Base-by-base conservation (phyloP, 2,888 invertebrate genomes). In the Limnephilus lunatus region DNA sequence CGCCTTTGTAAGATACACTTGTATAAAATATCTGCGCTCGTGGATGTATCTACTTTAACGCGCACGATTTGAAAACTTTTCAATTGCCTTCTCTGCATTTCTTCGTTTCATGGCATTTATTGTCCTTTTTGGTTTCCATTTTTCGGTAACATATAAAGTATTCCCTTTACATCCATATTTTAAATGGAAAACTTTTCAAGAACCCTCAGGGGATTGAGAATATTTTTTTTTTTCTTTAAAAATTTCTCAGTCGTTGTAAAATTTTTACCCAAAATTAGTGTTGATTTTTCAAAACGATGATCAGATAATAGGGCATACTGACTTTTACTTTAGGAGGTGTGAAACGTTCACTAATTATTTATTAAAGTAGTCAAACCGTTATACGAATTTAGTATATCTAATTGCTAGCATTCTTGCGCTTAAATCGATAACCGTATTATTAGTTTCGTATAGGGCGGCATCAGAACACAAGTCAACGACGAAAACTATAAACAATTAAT, bases 31-130 rank as follows among this genome's bases (percentile, higher is more conserved):
- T 32, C 14, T 83, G 82, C 5, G 31, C 32, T 19, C 19, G 15
- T 83, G 30, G 5, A 31, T 31, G 82, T 31, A 83, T 83, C 32
- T 83, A 25, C 82, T 83, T 32, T 32, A 35, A 3, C 32, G 14
- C 32, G 82, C 82, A 83, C 32, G 82, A 82, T 32, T 83, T 83
- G 82, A 83, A 83, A 68, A 68, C 68, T 68, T 68, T 68, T 68
- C 68, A 68, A 68, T 68, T 68, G 68, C 68, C 68, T 68, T 68
- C 68, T 68, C 25, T 68, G n/a, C 25, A 68, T 68, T 68, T 68
- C 68, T 68, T 25, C 68, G 7, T n/a, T 68, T 68, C 68, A 25
- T 68, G 68, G 68, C 68, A 25, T 68, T 68, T n/a, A 68, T 68
- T 68, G 68, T 68, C 25, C 68, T 68, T 68, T n/a, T 68, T n/a